Percentiles rank a stretch among this genome's conserved stretches.
Conservation (phyloP, 1,140 invertebrate species). For the Delia radicum region DNA sequence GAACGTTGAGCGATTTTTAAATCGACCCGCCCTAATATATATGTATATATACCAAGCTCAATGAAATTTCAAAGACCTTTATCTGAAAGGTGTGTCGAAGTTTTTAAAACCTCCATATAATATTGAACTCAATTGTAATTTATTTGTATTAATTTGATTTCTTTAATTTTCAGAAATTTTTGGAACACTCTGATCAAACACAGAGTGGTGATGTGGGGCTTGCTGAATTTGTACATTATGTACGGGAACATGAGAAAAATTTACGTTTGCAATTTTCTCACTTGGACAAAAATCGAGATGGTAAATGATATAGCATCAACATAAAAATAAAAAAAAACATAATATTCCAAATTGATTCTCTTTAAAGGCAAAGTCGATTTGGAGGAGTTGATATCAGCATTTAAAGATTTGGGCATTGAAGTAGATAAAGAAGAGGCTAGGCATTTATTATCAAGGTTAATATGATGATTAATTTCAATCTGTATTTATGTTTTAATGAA, state of each 20-base stretch:
- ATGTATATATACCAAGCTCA: no score
- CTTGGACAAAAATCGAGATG: slow-evolving; percentile 92
- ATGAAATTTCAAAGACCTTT: no score
- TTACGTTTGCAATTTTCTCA: slow-evolving; percentile 83
- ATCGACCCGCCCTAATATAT: no score
- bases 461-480: not conserved
- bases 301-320: no score
- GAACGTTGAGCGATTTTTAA: no score
- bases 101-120: no score
- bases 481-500: no score
- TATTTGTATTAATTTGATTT: no score
- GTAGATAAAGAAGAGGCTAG: slow-evolving; percentile 73
- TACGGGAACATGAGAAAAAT: slow-evolving; percentile 91
- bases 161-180: slow-evolving; percentile 82
- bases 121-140: no score
- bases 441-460: slow-evolving; percentile 75
- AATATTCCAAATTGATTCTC: no score
- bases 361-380: slow-evolving; percentile 76
- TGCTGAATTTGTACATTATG: slow-evolving; percentile 90
- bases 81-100: no score
- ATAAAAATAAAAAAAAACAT: no score
- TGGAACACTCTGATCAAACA: slow-evolving; percentile 79
- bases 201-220: slow-evolving; percentile 86
- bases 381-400: slow-evolving; percentile 79
- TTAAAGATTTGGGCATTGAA: slow-evolving; percentile 78